phyloP scores from a whole-genome alignment of 2,888 invertebrate species.

The Latrodectus elegans region DNA sequence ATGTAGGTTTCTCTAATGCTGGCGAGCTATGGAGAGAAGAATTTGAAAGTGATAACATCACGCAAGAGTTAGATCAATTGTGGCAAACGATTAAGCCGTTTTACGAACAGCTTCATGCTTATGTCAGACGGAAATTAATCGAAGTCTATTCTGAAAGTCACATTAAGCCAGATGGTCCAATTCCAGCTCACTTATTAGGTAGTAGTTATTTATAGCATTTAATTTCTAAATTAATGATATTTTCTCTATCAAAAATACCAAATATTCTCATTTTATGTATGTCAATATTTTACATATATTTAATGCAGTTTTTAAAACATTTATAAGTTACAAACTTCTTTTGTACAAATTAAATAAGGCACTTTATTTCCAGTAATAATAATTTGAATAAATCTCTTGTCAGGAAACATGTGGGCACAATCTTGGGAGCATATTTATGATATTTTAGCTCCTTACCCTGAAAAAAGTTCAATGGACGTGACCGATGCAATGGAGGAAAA shows the following conservation, averaged over 20 bases:
- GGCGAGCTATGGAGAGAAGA: conserved; percentile 70
- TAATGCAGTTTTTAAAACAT: too few relatives aligned
- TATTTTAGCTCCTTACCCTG: conserved; percentile 80
- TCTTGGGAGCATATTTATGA: conserved; percentile 72
- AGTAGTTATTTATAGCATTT: conserved; percentile 28
- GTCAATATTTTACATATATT: too few relatives aligned
- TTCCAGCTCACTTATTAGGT: conserved; percentile 76
- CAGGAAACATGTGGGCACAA: conserved; percentile 78
- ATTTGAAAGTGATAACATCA: conserved; percentile 68
- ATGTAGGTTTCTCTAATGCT: conserved; percentile 51
- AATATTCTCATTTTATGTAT: too few relatives aligned
- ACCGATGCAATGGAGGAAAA: conserved; percentile 82
- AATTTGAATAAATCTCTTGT: not conserved
- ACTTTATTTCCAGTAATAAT: not conserved
- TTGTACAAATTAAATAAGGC: too few relatives aligned
- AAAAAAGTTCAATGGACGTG: conserved; percentile 83
- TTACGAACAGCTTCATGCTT: conserved; percentile 79
- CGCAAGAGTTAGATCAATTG: conserved; percentile 73
- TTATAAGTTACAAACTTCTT: too few relatives aligned
- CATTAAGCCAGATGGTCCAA: conserved; percentile 74
- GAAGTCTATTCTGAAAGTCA: conserved; percentile 67
- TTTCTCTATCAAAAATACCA: too few relatives aligned
- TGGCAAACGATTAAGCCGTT: conserved; percentile 80
- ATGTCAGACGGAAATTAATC: conserved; percentile 73
- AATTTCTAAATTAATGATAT: too few relatives aligned